These are phyloP conservation scores for Trogon melanurus DNA, from an alignment of 2,113 vertebrate species.

Conservation along the genomic window DNA sequence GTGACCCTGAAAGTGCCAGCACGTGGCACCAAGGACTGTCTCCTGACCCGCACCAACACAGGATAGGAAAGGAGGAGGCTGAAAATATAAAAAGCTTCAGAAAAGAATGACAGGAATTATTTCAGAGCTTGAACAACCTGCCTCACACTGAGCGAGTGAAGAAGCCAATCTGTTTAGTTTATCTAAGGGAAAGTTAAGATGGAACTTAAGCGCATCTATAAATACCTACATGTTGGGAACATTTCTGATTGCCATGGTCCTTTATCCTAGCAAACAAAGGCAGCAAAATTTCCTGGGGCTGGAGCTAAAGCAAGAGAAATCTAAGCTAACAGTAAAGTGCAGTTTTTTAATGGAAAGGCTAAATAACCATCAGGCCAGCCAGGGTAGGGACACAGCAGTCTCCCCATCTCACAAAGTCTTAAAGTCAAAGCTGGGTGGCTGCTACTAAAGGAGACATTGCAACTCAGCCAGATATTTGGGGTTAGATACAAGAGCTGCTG, in stretches of 20 bases:
- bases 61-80: not conserved
- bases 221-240: slow-evolving; percentile 57
- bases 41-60: not conserved
- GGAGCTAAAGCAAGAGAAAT: not conserved
- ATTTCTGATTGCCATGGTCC: slow-evolving; percentile 34
- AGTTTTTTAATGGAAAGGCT: not conserved
- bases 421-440: not conserved
- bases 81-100: not conserved
- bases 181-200: slow-evolving; percentile 53
- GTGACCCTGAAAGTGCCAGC: not conserved
- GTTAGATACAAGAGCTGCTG: not conserved
- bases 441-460: not conserved
- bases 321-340: not conserved
- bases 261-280: slow-evolving; percentile 53
- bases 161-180: slow-evolving; percentile 62
- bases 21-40: rapidly evolving
- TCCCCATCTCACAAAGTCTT: not conserved
- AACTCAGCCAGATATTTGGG: not conserved
- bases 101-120: slow-evolving; percentile 46
- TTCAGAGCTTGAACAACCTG: slow-evolving; percentile 59
- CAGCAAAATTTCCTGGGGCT: slow-evolving; percentile 28
- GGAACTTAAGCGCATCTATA: slow-evolving; percentile 50
- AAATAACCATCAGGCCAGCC: not conserved
- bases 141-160: slow-evolving; percentile 3
- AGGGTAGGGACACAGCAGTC: not conserved